Conservation (phyloP, 2,888 invertebrate species). For the Anthrax anthrax region DNA sequence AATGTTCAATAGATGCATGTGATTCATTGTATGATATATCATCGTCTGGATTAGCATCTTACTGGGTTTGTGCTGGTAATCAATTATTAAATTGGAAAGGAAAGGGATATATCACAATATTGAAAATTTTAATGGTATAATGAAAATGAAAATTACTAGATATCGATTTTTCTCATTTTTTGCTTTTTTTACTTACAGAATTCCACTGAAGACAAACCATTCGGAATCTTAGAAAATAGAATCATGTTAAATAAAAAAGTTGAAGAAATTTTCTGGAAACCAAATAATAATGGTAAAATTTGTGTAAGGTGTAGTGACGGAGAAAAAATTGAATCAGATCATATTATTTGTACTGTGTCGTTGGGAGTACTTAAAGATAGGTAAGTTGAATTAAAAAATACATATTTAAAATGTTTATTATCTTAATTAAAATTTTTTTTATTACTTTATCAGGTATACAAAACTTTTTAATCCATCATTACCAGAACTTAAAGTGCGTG, state of each 20-base stretch:
- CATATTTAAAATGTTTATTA: background rate
- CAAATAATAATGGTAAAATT: constrained; percentile 13
- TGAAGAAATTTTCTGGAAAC: constrained; percentile 23
- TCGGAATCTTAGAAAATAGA: constrained; percentile 26
- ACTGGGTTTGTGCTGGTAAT: constrained; percentile 56
- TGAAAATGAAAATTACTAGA: background rate
- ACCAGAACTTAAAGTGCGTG: constrained; percentile 35
- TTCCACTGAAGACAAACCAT: constrained; percentile 12
- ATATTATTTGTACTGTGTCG: constrained; percentile 45
- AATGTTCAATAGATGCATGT: constrained; percentile 40
- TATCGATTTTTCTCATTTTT: background rate
- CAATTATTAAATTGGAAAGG: constrained; percentile 57
- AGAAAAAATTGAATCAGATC: constrained; percentile 38
- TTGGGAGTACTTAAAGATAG: constrained; percentile 45
- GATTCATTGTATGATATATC: constrained; percentile 54
- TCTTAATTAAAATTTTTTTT: background rate
- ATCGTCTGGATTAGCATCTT: constrained; percentile 44
- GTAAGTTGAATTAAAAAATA: constrained; percentile 11
- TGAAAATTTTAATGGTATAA: constrained; percentile 52
- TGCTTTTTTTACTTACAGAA: constrained; percentile 3
- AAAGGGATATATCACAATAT: constrained; percentile 50
- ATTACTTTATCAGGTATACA: constrained; percentile 12
- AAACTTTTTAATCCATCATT: constrained; percentile 38
- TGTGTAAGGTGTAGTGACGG: constrained; percentile 31
- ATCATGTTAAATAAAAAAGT: constrained; percentile 23